These are phyloP conservation scores for Drosophila emarginata DNA, from an alignment of 2,888 invertebrate genomes.

Conservation along the genomic window DNA sequence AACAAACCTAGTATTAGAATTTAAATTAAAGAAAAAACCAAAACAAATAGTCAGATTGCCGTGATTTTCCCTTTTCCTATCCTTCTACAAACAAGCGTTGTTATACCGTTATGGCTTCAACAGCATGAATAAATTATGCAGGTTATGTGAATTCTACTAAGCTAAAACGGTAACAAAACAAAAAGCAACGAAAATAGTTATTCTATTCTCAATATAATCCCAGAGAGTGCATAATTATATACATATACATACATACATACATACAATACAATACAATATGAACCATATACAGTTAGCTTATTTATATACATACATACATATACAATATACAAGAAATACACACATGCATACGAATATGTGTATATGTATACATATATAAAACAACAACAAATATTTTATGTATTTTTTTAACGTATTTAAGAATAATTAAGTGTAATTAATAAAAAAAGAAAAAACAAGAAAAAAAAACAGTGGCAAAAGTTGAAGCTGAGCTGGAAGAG, in stretches of 20 bases:
- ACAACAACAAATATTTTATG: constrained; percentile 64
- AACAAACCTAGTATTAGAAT: constrained; percentile 1
- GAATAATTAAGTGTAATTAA: constrained; percentile 64
- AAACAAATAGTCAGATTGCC: not conserved
- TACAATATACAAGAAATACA: constrained; percentile 54
- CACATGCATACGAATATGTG: constrained; percentile 54
- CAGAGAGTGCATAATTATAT: not conserved
- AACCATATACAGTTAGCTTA: constrained; percentile 26
- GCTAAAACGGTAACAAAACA: not conserved
- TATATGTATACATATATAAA: constrained; percentile 53
- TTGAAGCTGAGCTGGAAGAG: constrained; percentile 2
- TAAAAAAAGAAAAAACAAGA: constrained; percentile 18
- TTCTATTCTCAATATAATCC: constrained; percentile 2
- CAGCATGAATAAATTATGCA: not conserved
- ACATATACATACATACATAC: not conserved
- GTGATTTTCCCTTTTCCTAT: not conserved
- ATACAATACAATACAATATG: constrained; percentile 1
- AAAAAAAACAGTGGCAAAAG: constrained; percentile 15
- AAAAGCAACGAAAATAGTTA: not conserved
- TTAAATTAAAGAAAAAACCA: not conserved
- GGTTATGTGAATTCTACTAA: not conserved
- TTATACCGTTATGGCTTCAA: not conserved
- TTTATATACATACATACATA: constrained; percentile 57
- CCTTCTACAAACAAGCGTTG: not conserved
- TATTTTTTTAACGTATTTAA: constrained; percentile 74